Percentiles rank a stretch among this genome's conserved stretches.
Conservation (phyloP, 2,113 vertebrate species). For the Pelobates fuscus region DNA sequence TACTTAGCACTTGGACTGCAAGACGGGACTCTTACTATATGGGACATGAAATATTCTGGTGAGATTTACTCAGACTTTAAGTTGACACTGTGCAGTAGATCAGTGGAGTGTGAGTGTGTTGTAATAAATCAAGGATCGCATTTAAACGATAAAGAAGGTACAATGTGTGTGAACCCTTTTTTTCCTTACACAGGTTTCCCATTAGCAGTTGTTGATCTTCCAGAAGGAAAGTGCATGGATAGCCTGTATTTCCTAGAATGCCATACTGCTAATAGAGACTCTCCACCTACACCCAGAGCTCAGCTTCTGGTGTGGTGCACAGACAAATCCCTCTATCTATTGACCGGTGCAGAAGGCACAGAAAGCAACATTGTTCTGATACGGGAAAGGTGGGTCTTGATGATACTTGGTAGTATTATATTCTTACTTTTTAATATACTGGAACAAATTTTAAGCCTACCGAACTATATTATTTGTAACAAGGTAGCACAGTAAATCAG, state of each 20-base stretch:
- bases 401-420: no score
- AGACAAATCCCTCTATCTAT: constrained; percentile 68
- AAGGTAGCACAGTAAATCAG: no score
- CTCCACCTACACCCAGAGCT: constrained; percentile 51
- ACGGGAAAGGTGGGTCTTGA: constrained; percentile 66
- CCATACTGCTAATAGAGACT: constrained; percentile 30
- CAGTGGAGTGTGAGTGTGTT: not conserved
- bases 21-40: constrained; percentile 74
- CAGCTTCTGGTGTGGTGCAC: constrained; percentile 72
- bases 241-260: constrained; percentile 72
- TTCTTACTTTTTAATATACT: no score
- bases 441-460: no score
- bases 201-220: constrained; percentile 67
- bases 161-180: not conserved
- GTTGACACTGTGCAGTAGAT: not conserved
- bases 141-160: no score
- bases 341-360: constrained; percentile 56
- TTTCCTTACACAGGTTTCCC: constrained; percentile 67
- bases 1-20: constrained; percentile 76
- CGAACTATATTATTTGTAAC: not conserved
- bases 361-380: constrained; percentile 57
- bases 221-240: constrained; percentile 61
- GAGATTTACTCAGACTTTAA: constrained; percentile 43
- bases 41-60: constrained; percentile 75
- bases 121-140: no score